A percentile compares a stretch with the other conserved stretches of the same genome.
phyloP scores from a whole-genome alignment of 2,888 invertebrate species.

The Cyclophora punctaria region DNA sequence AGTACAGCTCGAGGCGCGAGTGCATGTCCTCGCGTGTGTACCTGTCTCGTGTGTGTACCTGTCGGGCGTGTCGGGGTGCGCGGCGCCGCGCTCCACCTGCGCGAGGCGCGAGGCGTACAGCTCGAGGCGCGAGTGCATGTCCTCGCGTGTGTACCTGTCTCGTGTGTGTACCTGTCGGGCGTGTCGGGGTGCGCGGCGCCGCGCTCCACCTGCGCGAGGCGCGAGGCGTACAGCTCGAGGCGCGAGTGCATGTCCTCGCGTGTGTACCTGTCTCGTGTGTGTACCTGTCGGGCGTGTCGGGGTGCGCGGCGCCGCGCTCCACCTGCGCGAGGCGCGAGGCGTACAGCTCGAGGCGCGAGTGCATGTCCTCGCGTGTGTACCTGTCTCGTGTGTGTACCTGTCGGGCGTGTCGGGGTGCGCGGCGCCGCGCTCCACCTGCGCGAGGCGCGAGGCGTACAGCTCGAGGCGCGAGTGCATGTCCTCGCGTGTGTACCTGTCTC shows the following conservation, averaged over 20 bases:
- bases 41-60: too few species aligned
- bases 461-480: conserved; percentile 98
- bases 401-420: conserved; percentile 87
- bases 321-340: conserved; percentile 95
- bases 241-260: conserved; percentile 95
- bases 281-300: conserved; percentile 87
- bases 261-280: too few species aligned
- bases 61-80: conserved; percentile 21
- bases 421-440: conserved; percentile 91
- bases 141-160: too few species aligned
- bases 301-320: conserved; percentile 83
- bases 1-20: too few species aligned
- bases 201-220: conserved; percentile 94
- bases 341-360: conserved; percentile 97
- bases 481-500: too few species aligned
- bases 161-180: conserved; percentile 78
- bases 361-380: conserved; percentile 94
- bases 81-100: conserved; percentile 89
- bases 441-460: conserved; percentile 93
- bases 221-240: conserved; percentile 95
- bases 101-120: conserved; percentile 95
- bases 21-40: too few species aligned
- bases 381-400: conserved; percentile 68
- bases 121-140: conserved; percentile 98
- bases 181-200: conserved; percentile 83